Evolutionary conservation across 2,888 invertebrate genomes (phyloP).

Genomic region (Drosophila niveifrons): DNA sequence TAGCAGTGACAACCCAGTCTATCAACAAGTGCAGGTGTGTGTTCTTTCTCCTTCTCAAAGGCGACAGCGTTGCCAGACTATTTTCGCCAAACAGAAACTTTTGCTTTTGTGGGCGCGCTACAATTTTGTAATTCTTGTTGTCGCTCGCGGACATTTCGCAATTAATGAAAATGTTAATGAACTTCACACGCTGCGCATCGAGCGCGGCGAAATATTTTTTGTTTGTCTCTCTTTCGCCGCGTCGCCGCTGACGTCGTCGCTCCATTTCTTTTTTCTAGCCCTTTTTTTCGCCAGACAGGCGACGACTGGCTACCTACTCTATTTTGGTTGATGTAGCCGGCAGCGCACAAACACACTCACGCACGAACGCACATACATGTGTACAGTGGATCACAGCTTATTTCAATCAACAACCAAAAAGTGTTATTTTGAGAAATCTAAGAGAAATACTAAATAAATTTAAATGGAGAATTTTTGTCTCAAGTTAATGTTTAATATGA

Average conservation of each 20-base stretch:
- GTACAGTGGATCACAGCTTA: conserved; percentile 3
- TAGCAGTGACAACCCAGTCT: conserved; percentile 50
- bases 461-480: background rate
- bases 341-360: conserved; percentile 22
- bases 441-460: background rate
- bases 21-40: conserved; percentile 84
- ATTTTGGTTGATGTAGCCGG: conserved; percentile 55
- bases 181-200: conserved; percentile 78
- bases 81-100: conserved; percentile 11
- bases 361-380: conserved; percentile 16
- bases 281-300: conserved; percentile 51
- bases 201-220: conserved; percentile 51
- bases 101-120: conserved; percentile 43
- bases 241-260: conserved; percentile 23
- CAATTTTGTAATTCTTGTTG: conserved; percentile 59
- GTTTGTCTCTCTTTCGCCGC: conserved; percentile 25
- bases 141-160: conserved; percentile 66
- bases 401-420: background rate
- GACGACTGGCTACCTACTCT: conserved; percentile 53
- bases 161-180: conserved; percentile 84
- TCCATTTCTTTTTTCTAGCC: conserved; percentile 47
- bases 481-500: no score
- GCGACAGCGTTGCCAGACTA: conserved; percentile 24
- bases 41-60: background rate
- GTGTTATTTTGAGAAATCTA: background rate